A percentile compares a stretch with the other conserved stretches of the same genome.
These are phyloP conservation scores for Melolontha melolontha DNA, from an alignment of 2,888 invertebrate genomes.

Conservation along the genomic window DNA sequence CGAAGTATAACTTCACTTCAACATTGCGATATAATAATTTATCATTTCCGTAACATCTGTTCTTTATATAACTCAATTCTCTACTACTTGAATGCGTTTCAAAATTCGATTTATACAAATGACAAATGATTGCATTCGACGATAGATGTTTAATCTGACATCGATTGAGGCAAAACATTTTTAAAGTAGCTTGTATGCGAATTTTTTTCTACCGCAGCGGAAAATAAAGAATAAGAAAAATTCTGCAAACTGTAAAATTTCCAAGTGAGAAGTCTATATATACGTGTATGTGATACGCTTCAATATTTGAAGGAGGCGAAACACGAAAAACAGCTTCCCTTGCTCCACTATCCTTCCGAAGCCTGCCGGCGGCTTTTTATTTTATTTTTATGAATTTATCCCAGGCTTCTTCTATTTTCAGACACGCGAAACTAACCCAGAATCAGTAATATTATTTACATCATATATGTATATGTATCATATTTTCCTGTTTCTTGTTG, in stretches of 20 bases:
- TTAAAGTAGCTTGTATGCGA: slow-evolving; percentile 22
- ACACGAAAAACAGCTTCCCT: slow-evolving; percentile 25
- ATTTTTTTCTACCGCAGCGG: neutral
- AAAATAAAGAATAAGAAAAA: slow-evolving; percentile 12
- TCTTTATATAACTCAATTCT: slow-evolving; percentile 13
- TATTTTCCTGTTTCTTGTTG: too few species aligned
- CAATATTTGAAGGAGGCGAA: slow-evolving; percentile 30
- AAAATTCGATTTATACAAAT: slow-evolving; percentile 34
- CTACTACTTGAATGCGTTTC: slow-evolving; percentile 8
- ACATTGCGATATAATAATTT: neutral
- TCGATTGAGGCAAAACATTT: slow-evolving; percentile 35
- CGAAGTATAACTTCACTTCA: slow-evolving; percentile 1
- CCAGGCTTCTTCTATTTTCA: neutral
- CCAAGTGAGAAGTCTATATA: slow-evolving; percentile 34
- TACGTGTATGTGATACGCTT: slow-evolving; percentile 20
- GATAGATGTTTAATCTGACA: slow-evolving; percentile 37
- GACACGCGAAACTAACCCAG: neutral
- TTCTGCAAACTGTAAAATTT: slow-evolving; percentile 35
- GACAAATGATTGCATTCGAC: slow-evolving; percentile 35
- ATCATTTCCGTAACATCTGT: slow-evolving; percentile 8
- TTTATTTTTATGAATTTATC: slow-evolving; percentile 34
- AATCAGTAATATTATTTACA: too few species aligned
- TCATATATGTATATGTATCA: too few species aligned
- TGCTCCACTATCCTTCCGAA: slow-evolving; percentile 6
- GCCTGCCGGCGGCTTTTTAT: slow-evolving; percentile 15